Conservation (phyloP, 2,888 invertebrate species). For the Scaptomyza parva region DNA sequence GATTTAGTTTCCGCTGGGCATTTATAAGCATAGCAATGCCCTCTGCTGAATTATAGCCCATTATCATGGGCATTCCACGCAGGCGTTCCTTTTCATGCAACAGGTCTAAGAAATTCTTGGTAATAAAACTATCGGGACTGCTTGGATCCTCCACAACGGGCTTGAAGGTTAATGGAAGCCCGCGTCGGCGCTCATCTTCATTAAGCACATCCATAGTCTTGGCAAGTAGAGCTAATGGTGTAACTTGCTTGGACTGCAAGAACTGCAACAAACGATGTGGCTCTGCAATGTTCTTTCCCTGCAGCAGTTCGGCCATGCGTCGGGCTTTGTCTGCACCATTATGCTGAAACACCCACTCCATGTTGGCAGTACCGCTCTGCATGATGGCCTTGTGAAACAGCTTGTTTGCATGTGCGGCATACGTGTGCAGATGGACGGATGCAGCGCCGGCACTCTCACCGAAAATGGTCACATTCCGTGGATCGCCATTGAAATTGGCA, state of each 20-base stretch:
- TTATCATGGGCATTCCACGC: slow-evolving; percentile 85
- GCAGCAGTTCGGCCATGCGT: slow-evolving; percentile 73
- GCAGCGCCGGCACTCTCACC: slow-evolving; percentile 84
- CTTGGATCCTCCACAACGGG: slow-evolving; percentile 78
- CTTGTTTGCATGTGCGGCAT: slow-evolving; percentile 76
- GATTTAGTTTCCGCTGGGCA: slow-evolving; percentile 71
- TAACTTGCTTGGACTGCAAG: slow-evolving; percentile 66
- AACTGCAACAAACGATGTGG: slow-evolving; percentile 57
- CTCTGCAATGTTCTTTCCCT: slow-evolving; percentile 49
- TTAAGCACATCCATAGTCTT: slow-evolving; percentile 60
- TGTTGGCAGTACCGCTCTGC: slow-evolving; percentile 82
- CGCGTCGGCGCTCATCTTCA: slow-evolving; percentile 78
- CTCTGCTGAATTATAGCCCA: slow-evolving; percentile 87
- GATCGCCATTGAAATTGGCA: slow-evolving; percentile 85
- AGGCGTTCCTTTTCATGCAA: slow-evolving; percentile 82
- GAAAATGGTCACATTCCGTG: slow-evolving; percentile 82
- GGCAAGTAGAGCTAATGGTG: slow-evolving; percentile 52
- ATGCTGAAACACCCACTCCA: slow-evolving; percentile 83
- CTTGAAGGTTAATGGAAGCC: slow-evolving; percentile 77
- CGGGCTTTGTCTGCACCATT: slow-evolving; percentile 67
- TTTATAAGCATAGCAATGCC: slow-evolving; percentile 84
- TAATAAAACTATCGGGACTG: slow-evolving; percentile 78
- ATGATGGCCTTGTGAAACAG: slow-evolving; percentile 83
- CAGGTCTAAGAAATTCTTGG: slow-evolving; percentile 84
- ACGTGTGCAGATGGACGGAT: slow-evolving; percentile 80